Evolutionary conservation across 2,113 vertebrate species (phyloP).

Genomic region (Sigmodon hispidus): DNA sequence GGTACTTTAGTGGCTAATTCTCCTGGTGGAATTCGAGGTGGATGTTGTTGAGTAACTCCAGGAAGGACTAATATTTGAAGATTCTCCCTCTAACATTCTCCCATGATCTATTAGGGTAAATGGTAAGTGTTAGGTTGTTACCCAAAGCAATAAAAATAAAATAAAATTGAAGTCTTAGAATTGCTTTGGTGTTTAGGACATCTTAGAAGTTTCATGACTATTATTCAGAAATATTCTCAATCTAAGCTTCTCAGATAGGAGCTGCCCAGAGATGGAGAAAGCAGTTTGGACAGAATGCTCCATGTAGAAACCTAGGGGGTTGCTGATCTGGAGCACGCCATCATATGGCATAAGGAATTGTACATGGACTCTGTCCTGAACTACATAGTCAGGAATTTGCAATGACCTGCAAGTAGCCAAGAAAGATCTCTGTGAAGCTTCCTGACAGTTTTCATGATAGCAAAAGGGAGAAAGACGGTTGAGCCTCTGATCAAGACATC

Average conservation of each 20-base stretch:
- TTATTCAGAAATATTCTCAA: neutral
- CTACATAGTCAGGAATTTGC: neutral
- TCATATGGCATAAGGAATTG: neutral
- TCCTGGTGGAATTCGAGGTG: neutral
- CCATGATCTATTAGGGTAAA: neutral
- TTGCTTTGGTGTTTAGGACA: neutral
- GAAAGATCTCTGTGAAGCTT: neutral
- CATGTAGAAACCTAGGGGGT: neutral
- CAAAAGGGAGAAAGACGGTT: neutral
- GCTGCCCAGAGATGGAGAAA: neutral
- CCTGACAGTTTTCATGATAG: neutral
- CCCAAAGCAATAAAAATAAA: neutral
- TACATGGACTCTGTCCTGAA: neutral
- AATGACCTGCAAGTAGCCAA: neutral
- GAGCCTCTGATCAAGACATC: neutral
- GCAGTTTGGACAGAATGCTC: neutral
- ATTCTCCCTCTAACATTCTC: neutral
- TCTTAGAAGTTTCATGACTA: neutral
- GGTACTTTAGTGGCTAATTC: neutral
- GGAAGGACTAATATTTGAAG: neutral
- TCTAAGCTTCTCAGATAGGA: neutral
- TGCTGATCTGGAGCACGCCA: neutral
- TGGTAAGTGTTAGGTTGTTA: too few relatives aligned
- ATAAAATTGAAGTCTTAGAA: neutral
- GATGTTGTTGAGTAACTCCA: neutral